Evolutionary conservation across 2,888 invertebrate genomes (phyloP).

Genomic region (Campoplex nolae): DNA sequence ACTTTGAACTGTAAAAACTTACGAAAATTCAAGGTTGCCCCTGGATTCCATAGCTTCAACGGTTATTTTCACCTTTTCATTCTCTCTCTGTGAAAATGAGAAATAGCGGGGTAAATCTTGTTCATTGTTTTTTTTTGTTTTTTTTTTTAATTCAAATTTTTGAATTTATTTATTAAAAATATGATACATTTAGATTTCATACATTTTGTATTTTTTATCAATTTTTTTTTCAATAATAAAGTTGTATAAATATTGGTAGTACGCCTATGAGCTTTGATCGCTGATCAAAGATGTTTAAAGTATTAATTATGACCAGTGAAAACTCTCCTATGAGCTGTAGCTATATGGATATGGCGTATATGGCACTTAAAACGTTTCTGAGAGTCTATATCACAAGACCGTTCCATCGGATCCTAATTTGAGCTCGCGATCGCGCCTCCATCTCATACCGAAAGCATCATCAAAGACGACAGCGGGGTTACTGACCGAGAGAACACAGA

Average conservation of each 20-base stretch:
- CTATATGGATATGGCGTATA: constrained; percentile 9
- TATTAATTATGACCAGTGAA: neutral
- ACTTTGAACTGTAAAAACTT: too few relatives aligned
- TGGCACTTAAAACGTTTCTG: constrained; percentile 42
- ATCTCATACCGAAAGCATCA: constrained; percentile 45
- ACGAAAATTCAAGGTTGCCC: too few relatives aligned
- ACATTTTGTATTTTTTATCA: too few relatives aligned
- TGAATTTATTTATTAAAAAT: too few relatives aligned
- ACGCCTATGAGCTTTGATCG: constrained; percentile 25
- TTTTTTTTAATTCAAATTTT: too few relatives aligned
- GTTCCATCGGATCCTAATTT: constrained; percentile 62
- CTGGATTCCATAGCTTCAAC: too few relatives aligned
- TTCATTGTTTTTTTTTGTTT: too few relatives aligned
- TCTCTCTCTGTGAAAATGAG: too few relatives aligned
- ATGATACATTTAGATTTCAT: too few relatives aligned
- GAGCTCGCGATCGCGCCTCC: constrained; percentile 47
- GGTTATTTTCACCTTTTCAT: too few relatives aligned
- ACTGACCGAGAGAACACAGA: constrained; percentile 51
- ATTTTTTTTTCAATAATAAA: too few relatives aligned
- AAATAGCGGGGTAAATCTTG: too few relatives aligned
- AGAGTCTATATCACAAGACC: constrained; percentile 42
- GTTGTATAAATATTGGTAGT: neutral
- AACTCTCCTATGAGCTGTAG: constrained; percentile 29
- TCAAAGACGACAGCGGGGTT: constrained; percentile 33
- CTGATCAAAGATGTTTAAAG: constrained; percentile 54